Base-by-base conservation (phyloP, 2,797 vertebrate genomes). In the Mergus octosetaceus region DNA sequence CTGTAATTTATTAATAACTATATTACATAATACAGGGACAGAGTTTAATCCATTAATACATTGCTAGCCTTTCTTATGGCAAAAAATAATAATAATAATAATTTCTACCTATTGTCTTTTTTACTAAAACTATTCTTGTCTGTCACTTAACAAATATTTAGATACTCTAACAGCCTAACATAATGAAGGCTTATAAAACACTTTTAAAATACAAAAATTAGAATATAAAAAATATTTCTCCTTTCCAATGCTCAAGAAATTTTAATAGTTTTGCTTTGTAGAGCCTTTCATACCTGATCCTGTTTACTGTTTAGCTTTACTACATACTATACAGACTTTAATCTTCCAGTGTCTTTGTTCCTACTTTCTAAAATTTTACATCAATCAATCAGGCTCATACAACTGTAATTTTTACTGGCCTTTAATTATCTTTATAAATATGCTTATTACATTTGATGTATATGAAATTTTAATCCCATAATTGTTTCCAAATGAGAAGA, bases 1-100 rank as follows among this genome's bases (percentile, higher is more conserved):
- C 79, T 81, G n/a, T 83, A 83, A 83, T 87, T 92, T 90, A 93
- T 95, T 94, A 89, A 89, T 92, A 93, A 73, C 54, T 69, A 11
- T 84, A 80, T 93, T 93, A 78, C 54, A 89, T 61, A 89, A 89
- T 78, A 85, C 43, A 77, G 38, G 57, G 77, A 28, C 57, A 90
- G 17, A 85, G 22, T 89, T 79, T 87, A 94, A 95, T 85, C 92
- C 45, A 89, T 71, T 5, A 92, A 87, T 58, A 39, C 47, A 85
- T 11, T 84, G 27, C 11, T 89, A 85, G 8, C 11, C 24, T 87
- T 89, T 58, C 34, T 65, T 69, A 69, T 6, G 4, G n/a, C 12
- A 39, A 39, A 62, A 28, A 61, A 61, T 13, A 56, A 56, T 28
- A 85, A 72, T 87, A 78, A 49, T 6, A 1, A 30, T 20, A 51